A percentile compares a stretch with the other conserved stretches of the same genome.
Evolutionary conservation across 2,888 invertebrate genomes (phyloP).

Genomic region (Allygus modestus): DNA sequence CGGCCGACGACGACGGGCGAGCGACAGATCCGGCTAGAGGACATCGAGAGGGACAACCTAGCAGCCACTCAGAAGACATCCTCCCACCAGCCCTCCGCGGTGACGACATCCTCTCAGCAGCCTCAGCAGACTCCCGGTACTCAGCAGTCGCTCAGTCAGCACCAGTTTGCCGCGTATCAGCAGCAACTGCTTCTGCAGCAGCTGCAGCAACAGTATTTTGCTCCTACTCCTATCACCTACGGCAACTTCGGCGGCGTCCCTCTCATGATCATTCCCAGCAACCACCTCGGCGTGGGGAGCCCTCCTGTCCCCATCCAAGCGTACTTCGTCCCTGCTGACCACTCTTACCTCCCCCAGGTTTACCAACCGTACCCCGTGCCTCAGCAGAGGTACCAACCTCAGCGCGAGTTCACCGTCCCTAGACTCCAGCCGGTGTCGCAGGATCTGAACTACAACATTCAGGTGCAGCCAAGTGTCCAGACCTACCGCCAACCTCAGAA

Average conservation of each 20-base stretch:
- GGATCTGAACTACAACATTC: conserved; percentile 24
- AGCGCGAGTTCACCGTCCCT: neutral
- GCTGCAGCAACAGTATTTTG: conserved; percentile 64
- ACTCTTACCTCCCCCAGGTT: conserved; percentile 40
- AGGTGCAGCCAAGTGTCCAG: neutral
- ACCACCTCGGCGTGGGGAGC: conserved; percentile 47
- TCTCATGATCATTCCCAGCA: conserved; percentile 61
- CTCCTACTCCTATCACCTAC: conserved; percentile 69
- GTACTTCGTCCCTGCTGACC: conserved; percentile 59
- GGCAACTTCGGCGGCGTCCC: conserved; percentile 69
- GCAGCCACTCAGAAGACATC: conserved; percentile 75
- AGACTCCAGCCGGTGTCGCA: conserved; percentile 44
- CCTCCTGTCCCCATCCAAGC: conserved; percentile 51
- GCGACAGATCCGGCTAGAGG: conserved; percentile 83
- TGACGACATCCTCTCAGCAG: conserved; percentile 38
- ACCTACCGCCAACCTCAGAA: conserved; percentile 34
- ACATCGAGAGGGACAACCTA: conserved; percentile 85
- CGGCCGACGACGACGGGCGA: conserved; percentile 72
- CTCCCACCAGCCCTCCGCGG: neutral
- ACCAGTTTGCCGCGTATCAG: conserved; percentile 55
- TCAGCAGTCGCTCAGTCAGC: conserved; percentile 54
- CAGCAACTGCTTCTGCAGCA: conserved; percentile 64
- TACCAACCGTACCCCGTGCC: conserved; percentile 38
- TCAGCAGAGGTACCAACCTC: conserved; percentile 51
- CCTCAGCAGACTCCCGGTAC: conserved; percentile 58